A percentile compares a stretch with the other conserved stretches of the same genome.
Evolutionary conservation across 2,888 invertebrate genomes (phyloP).

Genomic region (Protodeltote pygarga): DNA sequence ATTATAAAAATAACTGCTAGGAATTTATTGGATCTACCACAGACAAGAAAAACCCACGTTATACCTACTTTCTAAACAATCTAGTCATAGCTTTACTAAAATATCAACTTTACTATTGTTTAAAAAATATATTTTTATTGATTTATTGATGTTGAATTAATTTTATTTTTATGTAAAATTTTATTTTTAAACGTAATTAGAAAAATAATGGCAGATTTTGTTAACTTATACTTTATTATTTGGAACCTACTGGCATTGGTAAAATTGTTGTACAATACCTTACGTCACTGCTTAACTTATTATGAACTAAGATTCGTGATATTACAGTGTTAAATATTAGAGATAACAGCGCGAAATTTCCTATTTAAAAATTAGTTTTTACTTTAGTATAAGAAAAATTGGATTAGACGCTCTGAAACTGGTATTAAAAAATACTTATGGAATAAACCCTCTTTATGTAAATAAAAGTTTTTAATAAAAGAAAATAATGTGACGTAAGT

Average conservation of each 20-base stretch:
- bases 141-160: conserved; percentile 38
- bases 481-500: conserved; percentile 47
- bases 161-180: conserved; percentile 22
- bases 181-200: conserved; percentile 23
- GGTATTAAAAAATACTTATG: neutral
- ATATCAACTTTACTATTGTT: conserved; percentile 27
- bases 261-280: conserved; percentile 31
- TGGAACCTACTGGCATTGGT: conserved; percentile 1
- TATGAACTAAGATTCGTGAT: conserved; percentile 40
- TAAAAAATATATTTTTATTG: conserved; percentile 23
- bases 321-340: conserved; percentile 32
- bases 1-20: conserved; percentile 72
- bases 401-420: conserved; percentile 6
- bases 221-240: conserved; percentile 16
- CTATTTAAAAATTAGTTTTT: conserved; percentile 9
- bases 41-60: conserved; percentile 57
- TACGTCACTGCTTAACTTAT: conserved; percentile 41
- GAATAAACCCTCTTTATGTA: conserved; percentile 11
- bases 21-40: conserved; percentile 59
- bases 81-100: conserved; percentile 69
- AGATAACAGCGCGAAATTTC: conserved; percentile 20
- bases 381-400: conserved; percentile 15
- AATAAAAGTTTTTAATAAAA: conserved; percentile 15
- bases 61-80: conserved; percentile 54
- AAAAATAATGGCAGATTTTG: neutral